phyloP scores from a whole-genome alignment of 2,797 vertebrate species.

The Xerus rutilus region DNA sequence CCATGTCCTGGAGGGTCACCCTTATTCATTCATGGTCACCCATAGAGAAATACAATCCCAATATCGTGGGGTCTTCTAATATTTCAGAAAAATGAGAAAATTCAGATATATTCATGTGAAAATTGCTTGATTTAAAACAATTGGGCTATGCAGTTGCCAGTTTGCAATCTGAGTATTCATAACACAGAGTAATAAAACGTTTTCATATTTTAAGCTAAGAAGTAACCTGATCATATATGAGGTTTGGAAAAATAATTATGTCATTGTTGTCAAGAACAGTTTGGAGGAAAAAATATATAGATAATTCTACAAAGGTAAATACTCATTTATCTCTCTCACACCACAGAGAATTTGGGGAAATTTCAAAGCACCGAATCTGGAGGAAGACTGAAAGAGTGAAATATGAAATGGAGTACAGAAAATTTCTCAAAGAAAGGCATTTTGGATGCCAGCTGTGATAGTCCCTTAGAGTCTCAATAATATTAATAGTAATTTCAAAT shows the following conservation, averaged over 20 bases:
- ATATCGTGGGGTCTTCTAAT: background rate
- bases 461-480: background rate
- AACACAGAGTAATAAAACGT: background rate
- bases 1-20: background rate
- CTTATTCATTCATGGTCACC: background rate
- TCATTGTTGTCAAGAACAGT: background rate
- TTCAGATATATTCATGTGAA: background rate
- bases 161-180: background rate
- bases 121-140: background rate
- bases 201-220: slow-evolving; percentile 21
- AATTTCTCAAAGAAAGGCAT: background rate
- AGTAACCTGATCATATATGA: background rate
- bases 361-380: background rate
- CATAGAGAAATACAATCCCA: background rate
- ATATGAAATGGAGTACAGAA: background rate
- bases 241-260: background rate
- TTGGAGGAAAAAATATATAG: background rate
- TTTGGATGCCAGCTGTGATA: background rate
- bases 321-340: background rate
- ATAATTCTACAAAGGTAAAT: background rate
- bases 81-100: background rate
- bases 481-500: background rate
- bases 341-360: background rate
- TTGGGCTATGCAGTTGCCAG: background rate
- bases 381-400: background rate